These are phyloP conservation scores for Masnerella sp. DNA, from an alignment of 2,888 invertebrate genomes.

Conservation along the genomic window DNA sequence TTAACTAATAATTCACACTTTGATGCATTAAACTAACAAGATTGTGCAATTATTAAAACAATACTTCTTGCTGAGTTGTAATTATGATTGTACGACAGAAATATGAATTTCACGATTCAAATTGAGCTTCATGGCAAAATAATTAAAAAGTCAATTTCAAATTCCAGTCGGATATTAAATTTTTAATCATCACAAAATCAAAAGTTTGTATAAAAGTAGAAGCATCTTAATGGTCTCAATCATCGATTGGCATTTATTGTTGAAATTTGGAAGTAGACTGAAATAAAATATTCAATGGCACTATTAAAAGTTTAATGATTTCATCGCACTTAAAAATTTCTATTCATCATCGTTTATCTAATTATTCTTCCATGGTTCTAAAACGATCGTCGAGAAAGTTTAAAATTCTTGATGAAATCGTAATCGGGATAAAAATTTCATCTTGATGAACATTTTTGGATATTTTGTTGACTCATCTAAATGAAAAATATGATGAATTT, in stretches of 20 bases:
- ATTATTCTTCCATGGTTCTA: not conserved
- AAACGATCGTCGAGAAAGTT: no score
- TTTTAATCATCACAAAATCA: conserved; percentile 23
- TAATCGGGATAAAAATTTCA: no score
- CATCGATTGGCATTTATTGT: conserved; percentile 44
- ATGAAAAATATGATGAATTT: no score
- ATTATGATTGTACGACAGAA: no score
- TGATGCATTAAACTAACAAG: not conserved
- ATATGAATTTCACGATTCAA: no score
- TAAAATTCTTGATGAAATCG: no score
- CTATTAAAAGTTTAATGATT: conserved; percentile 19
- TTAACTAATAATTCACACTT: not conserved
- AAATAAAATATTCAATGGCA: conserved; percentile 22
- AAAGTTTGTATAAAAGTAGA: conserved; percentile 43
- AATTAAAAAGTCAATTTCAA: not conserved
- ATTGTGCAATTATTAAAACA: not conserved
- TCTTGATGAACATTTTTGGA: no score
- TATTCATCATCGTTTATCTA: conserved; percentile 7
- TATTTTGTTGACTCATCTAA: no score
- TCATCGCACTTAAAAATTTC: not conserved
- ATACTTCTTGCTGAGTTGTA: no score
- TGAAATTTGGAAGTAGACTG: conserved; percentile 18
- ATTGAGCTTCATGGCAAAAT: no score
- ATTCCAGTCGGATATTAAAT: conserved; percentile 15
- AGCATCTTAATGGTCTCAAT: conserved; percentile 36